Conservation (phyloP, 2,888 invertebrate species). For the Drosophila birchii region DNA sequence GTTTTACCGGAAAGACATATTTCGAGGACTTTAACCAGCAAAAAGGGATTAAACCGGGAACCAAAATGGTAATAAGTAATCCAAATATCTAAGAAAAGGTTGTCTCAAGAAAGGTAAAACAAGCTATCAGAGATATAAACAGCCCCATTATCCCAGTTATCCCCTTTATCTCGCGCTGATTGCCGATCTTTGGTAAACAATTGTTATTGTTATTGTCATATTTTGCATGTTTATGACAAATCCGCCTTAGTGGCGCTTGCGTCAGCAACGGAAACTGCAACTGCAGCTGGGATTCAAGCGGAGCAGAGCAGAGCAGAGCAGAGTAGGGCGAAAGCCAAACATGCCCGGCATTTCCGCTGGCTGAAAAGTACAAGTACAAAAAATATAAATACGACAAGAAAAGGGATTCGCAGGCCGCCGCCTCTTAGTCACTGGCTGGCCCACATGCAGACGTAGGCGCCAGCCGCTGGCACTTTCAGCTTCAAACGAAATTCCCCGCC, state of each 20-base stretch:
- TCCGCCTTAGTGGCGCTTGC: slow-evolving; percentile 65
- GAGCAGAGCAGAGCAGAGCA: background rate
- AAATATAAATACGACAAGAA: slow-evolving; percentile 4
- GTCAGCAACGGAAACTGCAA: slow-evolving; percentile 65
- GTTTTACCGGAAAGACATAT: too few relatives aligned
- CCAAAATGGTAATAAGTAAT: background rate
- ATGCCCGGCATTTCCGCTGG: slow-evolving; percentile 69
- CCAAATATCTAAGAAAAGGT: background rate
- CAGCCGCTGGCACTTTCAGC: slow-evolving; percentile 56
- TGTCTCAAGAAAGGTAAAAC: background rate
- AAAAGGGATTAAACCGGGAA: background rate
- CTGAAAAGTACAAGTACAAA: slow-evolving; percentile 1
- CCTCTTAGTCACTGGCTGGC: slow-evolving; percentile 71
- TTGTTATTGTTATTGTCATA: slow-evolving; percentile 56
- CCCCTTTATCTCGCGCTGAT: slow-evolving; percentile 15
- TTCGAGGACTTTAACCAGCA: too few relatives aligned
- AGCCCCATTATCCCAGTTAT: background rate
- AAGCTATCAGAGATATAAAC: background rate
- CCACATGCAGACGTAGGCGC: slow-evolving; percentile 64
- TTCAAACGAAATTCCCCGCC: slow-evolving; percentile 77
- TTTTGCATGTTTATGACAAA: slow-evolving; percentile 77
- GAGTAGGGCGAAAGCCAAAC: slow-evolving; percentile 29
- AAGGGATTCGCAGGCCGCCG: slow-evolving; percentile 32
- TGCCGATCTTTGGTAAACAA: slow-evolving; percentile 26
- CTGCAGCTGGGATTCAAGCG: slow-evolving; percentile 46